Conservation (phyloP, 2,113 vertebrate genomes). For the Ictidomys tridecemlineatus region DNA sequence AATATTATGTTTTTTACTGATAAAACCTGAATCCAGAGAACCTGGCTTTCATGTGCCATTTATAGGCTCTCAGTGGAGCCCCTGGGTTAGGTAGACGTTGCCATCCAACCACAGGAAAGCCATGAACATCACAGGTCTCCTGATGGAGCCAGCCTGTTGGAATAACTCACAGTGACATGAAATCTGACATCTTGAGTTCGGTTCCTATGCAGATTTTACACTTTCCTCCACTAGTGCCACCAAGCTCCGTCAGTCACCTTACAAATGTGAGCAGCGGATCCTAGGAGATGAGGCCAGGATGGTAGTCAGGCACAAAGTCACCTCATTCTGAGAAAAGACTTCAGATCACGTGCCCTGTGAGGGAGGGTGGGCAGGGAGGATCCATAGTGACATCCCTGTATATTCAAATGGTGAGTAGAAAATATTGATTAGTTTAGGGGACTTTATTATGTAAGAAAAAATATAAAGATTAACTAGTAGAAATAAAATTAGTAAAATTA, state of each 20-base stretch:
- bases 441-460: background rate
- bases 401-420: background rate
- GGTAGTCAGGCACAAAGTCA: background rate
- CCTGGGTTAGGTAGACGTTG: background rate
- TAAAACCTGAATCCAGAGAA: background rate
- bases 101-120: background rate
- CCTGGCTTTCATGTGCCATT: background rate
- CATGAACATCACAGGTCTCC: background rate
- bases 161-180: background rate
- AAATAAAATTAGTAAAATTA: background rate
- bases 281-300: background rate
- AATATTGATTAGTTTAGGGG: background rate
- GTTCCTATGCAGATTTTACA: background rate
- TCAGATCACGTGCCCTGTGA: background rate
- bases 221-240: background rate
- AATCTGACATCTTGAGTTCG: background rate
- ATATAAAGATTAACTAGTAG: background rate
- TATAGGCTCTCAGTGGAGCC: background rate
- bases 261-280: background rate
- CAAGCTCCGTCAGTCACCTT: background rate
- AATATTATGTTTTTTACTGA: background rate
- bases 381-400: background rate
- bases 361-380: background rate
- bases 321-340: background rate
- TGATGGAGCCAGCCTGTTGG: background rate